phyloP scores from a whole-genome alignment of 2,113 vertebrate species.

The Brachionichthys hirsutus region DNA sequence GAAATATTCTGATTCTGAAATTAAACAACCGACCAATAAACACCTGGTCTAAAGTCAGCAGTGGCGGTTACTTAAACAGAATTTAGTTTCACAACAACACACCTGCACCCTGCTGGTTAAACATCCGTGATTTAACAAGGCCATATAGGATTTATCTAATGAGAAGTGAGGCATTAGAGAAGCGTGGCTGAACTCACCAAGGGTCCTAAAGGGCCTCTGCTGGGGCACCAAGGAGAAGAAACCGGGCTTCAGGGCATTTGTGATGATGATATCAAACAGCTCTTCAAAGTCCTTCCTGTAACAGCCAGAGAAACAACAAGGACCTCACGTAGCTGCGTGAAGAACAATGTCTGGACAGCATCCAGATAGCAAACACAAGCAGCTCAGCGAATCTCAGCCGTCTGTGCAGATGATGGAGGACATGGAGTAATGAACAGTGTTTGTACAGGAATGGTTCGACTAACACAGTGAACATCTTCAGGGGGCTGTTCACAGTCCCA shows the following conservation, averaged over 20 bases:
- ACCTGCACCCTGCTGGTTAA: too few relatives aligned
- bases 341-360: conserved; percentile 19
- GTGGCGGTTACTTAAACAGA: too few relatives aligned
- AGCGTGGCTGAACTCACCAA: conserved; percentile 78
- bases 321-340: conserved; percentile 1
- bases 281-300: conserved; percentile 89
- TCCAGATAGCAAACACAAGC: conserved; percentile 20
- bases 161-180: too few relatives aligned
- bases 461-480: conserved; percentile 30
- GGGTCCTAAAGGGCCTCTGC: conserved; percentile 89
- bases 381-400: conserved; percentile 11
- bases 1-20: too few relatives aligned
- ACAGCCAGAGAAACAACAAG: conserved; percentile 37
- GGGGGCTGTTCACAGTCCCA: conserved; percentile 3
- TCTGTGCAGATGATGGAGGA: conserved; percentile 13
- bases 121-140: too few relatives aligned
- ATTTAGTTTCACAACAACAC: too few relatives aligned
- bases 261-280: conserved; percentile 92
- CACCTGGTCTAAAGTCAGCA: too few relatives aligned
- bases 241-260: conserved; percentile 95
- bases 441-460: neutral
- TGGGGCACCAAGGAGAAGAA: conserved; percentile 92
- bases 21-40: too few relatives aligned
- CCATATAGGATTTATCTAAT: too few relatives aligned
- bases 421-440: conserved; percentile 15